Evolutionary conservation across 1,140 invertebrate species (phyloP).

Genomic region (Harpegnathos saltator): DNA sequence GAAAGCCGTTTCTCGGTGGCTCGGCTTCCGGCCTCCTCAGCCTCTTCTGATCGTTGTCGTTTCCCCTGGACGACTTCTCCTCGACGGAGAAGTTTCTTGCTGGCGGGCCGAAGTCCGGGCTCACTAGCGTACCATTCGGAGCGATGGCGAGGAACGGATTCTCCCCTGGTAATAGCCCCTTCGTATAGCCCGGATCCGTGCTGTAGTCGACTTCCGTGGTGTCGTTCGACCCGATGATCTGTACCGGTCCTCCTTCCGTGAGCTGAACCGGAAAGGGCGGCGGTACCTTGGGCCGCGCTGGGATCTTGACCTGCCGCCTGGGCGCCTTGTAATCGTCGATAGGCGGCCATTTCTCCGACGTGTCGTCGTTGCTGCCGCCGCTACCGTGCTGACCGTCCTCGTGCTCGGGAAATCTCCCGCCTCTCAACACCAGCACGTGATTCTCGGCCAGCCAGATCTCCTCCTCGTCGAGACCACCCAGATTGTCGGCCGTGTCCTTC

Average conservation of each 20-base stretch:
- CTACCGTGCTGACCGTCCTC: slow-evolving; percentile 71
- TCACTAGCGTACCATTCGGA: slow-evolving; percentile 86
- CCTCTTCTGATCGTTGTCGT: slow-evolving; percentile 64
- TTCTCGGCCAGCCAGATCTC: slow-evolving; percentile 96
- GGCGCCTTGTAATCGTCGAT: slow-evolving; percentile 94
- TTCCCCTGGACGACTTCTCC: slow-evolving; percentile 10
- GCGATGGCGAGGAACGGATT: slow-evolving; percentile 78
- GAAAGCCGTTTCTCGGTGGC: slow-evolving; percentile 74
- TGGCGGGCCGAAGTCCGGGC: slow-evolving; percentile 82
- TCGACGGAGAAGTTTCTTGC: slow-evolving; percentile 56
- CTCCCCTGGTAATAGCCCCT: slow-evolving; percentile 80
- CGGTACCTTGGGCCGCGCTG: slow-evolving; percentile 91
- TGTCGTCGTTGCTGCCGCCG: slow-evolving; percentile 82
- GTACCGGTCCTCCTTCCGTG: slow-evolving; percentile 91
- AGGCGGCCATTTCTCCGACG: slow-evolving; percentile 88
- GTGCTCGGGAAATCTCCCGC: slow-evolving; percentile 89
- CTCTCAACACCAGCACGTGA: slow-evolving; percentile 93
- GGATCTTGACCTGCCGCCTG: slow-evolving; percentile 92
- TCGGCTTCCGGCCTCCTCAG: slow-evolving; percentile 51
- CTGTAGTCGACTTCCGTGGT: slow-evolving; percentile 83
- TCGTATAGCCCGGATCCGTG: slow-evolving; percentile 75
- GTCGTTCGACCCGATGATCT: slow-evolving; percentile 90
- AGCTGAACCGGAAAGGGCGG: slow-evolving; percentile 96
- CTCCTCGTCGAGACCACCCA: slow-evolving; percentile 93
- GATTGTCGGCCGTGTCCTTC: slow-evolving; percentile 91